Evolutionary conservation across 1,140 invertebrate genomes (phyloP), one percentile per base, ranked within the genome.

Genomic region (Drosophila sp.): DNA sequence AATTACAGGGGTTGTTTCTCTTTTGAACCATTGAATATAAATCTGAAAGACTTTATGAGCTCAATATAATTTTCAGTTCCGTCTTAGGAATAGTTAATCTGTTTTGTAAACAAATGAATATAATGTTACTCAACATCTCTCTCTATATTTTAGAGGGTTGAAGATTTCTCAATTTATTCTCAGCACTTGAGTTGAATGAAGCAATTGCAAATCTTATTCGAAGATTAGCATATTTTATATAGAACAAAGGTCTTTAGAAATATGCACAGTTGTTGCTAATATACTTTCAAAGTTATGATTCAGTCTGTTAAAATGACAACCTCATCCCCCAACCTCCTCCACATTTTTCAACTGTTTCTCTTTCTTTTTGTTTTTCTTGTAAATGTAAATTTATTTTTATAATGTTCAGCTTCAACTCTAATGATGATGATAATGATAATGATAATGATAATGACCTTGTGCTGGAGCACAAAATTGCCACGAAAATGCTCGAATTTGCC

Each of bases 371-470:
- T 41, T 57, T 34, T 50, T 21, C 21, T 53, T 38, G 46, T 29
- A 38, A 54, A 72, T 72, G 48, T 67, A 67, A 67, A 72, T 59
- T 72, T n/a, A n/a, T n/a, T 57, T 58, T 51, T 34, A 57, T 72
- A 72, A 72, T 72, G 45, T 62, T 43, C 53, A 34, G 58, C 48
- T 51, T 62, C 29, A 21, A 11, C 54, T 29, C 62, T 72, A 66
- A 72, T 66, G 70, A 67, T 67, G 54, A 67, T 72, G 70, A 61
- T 67, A 72, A 66, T 66, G 69, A 65, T 70, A 54, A 72, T 57
- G 64, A 66, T 67, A 72, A 72, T 72, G 70, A 73, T 73, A 73
- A 73, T 73, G 64, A 61, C 64, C 56, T 67, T 73, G 70, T 62
- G 50, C 21, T 70, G 58, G 14, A 63, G 58, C 70, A 66, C 56